phyloP scores from a whole-genome alignment of 2,888 invertebrate genomes.

The Cosmia trapezina region DNA sequence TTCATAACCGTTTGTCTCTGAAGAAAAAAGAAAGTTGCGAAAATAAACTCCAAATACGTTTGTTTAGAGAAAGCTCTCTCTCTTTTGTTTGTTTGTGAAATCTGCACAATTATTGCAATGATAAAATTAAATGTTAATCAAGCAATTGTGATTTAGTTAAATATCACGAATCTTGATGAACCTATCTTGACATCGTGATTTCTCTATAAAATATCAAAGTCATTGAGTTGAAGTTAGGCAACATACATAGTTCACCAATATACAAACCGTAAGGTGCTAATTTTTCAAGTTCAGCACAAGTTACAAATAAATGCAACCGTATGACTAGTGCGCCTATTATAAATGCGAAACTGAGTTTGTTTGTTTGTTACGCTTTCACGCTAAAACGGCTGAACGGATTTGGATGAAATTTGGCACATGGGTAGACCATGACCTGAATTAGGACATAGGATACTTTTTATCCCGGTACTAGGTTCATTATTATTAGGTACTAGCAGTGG shows the following conservation, averaged over 20 bases:
- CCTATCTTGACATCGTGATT: conserved; percentile 44
- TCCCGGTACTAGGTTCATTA: too few relatives aligned
- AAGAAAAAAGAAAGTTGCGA: conserved; percentile 68
- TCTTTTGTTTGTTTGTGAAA: conserved; percentile 60
- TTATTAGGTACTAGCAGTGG: too few relatives aligned
- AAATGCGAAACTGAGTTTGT: too few relatives aligned
- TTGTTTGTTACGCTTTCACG: too few relatives aligned
- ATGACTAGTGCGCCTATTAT: conserved; percentile 30
- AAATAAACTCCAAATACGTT: conserved; percentile 65
- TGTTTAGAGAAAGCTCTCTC: conserved; percentile 62
- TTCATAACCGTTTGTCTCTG: conserved; percentile 65
- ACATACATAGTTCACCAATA: not conserved
- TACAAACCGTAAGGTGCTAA: conserved; percentile 15
- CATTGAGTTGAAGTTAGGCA: conserved; percentile 21
- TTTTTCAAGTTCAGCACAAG: conserved; percentile 48
- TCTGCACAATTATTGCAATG: conserved; percentile 54
- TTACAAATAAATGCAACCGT: conserved; percentile 3
- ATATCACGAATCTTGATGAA: conserved; percentile 52
- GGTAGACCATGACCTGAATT: too few relatives aligned
- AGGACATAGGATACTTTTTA: too few relatives aligned
- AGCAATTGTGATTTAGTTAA: conserved; percentile 52
- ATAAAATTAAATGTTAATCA: conserved; percentile 57
- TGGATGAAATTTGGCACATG: too few relatives aligned
- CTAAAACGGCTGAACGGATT: too few relatives aligned
- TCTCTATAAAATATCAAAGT: conserved; percentile 37